Evolutionary conservation across 53 echinoderm and acorn worm species (phyloP).

Genomic region (Patiria pectinifera): DNA sequence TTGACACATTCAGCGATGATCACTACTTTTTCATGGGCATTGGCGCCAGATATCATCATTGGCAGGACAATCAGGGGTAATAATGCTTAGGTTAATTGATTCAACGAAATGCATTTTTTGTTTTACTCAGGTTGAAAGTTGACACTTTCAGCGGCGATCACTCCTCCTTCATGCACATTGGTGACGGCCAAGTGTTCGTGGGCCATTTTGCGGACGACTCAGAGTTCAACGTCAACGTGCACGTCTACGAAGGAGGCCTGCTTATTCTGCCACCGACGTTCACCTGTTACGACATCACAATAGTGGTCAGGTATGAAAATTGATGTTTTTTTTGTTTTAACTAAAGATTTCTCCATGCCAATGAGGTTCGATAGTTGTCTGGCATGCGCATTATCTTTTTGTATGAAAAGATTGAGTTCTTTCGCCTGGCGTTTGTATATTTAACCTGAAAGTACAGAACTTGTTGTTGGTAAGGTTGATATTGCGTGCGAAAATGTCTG

Average conservation of each 20-base stretch:
- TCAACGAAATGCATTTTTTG: not conserved
- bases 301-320: conserved; percentile 75
- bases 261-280: conserved; percentile 78
- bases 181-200: conserved; percentile 79
- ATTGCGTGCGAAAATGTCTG: no score
- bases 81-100: not conserved
- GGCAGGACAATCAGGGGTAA: no score
- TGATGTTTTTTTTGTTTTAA: no score
- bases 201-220: conserved; percentile 64
- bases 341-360: no score
- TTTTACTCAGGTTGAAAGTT: conserved; percentile 63
- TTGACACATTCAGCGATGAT: conserved; percentile 67
- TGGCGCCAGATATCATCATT: not conserved
- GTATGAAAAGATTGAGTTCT: no score
- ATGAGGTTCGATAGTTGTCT: no score
- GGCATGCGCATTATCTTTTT: no score
- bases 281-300: conserved; percentile 78
- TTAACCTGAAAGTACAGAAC: no score
- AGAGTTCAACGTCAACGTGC: conserved; percentile 80
- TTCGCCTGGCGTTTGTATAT: no score
- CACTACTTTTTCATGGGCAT: conserved; percentile 74
- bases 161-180: conserved; percentile 75
- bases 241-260: conserved; percentile 82
- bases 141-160: conserved; percentile 72
- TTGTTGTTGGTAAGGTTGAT: no score